A percentile compares a stretch with the other conserved stretches of the same genome.
Evolutionary conservation across 2,888 invertebrate genomes (phyloP).

Genomic region (Ichneumoninae sp.): DNA sequence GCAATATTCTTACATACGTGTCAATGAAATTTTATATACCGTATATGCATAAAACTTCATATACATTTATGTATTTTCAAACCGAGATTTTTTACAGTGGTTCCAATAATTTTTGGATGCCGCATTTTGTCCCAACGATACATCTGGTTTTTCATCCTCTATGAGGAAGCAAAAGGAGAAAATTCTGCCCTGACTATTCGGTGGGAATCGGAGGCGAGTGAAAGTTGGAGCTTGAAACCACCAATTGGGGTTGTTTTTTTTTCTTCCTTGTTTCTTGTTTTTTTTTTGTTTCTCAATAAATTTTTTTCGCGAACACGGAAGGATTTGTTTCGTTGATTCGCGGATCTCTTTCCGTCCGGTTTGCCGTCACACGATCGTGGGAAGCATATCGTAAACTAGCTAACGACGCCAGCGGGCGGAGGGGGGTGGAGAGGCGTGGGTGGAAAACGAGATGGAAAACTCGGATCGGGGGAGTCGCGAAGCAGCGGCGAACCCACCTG

Average conservation of each 20-base stretch:
- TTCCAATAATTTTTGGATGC: too few relatives aligned
- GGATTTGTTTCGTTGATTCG: conserved; percentile 40
- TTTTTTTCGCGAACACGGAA: background rate
- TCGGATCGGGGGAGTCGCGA: conserved; percentile 44
- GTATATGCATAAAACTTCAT: too few relatives aligned
- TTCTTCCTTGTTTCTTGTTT: background rate
- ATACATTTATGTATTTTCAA: too few relatives aligned
- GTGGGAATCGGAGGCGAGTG: background rate
- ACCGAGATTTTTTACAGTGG: too few relatives aligned
- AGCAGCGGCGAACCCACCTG: conserved; percentile 69
- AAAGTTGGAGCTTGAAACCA: background rate
- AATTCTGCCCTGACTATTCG: background rate
- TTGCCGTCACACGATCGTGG: conserved; percentile 60
- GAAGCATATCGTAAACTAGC: conserved; percentile 71
- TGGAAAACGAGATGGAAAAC: conserved; percentile 68
- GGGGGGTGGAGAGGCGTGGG: conserved; percentile 33
- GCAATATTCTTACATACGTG: too few relatives aligned
- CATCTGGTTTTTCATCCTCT: too few relatives aligned
- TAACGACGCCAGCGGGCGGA: conserved; percentile 58
- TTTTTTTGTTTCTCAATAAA: conserved; percentile 8
- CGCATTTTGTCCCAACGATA: too few relatives aligned
- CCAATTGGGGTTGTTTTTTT: conserved; percentile 1
- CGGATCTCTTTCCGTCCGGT: conserved; percentile 38
- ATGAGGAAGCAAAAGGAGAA: background rate
- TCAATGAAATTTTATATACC: too few relatives aligned